Evolutionary conservation across 2,797 vertebrate species (phyloP), one percentile per base, ranked within the genome.

Genomic region (Coccyzus lansbergi): DNA sequence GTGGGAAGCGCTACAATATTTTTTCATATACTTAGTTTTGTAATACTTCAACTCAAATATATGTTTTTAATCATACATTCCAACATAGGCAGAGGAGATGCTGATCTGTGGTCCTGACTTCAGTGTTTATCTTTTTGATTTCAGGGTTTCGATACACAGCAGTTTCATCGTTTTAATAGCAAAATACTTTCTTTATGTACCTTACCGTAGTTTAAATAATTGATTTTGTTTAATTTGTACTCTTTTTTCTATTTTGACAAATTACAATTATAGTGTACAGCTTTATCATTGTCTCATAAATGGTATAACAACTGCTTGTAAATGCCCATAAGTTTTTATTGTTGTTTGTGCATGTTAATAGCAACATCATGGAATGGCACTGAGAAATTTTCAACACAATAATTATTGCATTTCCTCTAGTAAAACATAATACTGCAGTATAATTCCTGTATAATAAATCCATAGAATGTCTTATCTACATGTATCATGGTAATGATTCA

Each of bases 251-350:
- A 26, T 88, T 91, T 95, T 90, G 63, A 74, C 74, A 82, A 85
- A 89, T 91, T 64, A 38, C 7, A 0, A 91, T 91, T 91, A 84
- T 46, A 86, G 79, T n/a, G 60, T 95, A 87, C 87, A 84, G 93
- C 74, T 88, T 90, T 59, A 46, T 91, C 91, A 90, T 93, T 96
- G 89, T 94, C 87, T 91, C 72, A 67, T 95, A 93, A 96, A 94
- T 83, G 48, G 76, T 79, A 78, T 81, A 92, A 89, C 88, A 92
- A 93, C 82, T 93, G 79, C 62, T 88, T 95, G 62, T 56, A 74
- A 76, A 86, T 91, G 69, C 77, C 86, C 80, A 8, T 84, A 95
- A 88, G 93, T 91, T 95, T 96, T 95, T 94, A 83, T 94, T 95
- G 93, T 89, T 91, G 74, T n/a, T 11, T 64, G 29, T 68, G 67